Conservation (phyloP, 2,888 invertebrate species). For the Microplitis manilae region DNA sequence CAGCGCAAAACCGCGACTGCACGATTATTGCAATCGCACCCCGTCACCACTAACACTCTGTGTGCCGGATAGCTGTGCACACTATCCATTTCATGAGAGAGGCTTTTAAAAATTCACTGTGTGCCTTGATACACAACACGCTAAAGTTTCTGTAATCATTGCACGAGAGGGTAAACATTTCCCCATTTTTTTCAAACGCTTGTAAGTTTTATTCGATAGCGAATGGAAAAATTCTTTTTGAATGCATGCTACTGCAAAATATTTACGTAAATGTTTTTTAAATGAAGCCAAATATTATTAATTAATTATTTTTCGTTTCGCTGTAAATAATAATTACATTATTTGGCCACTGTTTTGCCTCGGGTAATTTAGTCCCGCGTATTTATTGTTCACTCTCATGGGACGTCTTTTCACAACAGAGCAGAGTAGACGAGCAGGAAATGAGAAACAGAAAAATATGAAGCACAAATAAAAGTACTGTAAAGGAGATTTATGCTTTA, state of each 20-base stretch:
- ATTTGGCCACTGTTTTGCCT: neutral
- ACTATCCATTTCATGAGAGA: conserved; percentile 5
- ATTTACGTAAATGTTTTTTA: too few species aligned
- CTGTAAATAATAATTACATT: neutral
- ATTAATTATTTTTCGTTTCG: neutral
- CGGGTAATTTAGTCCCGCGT: neutral
- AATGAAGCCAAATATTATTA: neutral
- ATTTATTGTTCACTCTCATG: neutral
- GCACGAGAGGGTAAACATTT: conserved; percentile 13
- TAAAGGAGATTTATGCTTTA: conserved; percentile 32
- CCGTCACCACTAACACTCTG: conserved; percentile 23
- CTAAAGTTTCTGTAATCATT: conserved; percentile 29
- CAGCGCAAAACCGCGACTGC: conserved; percentile 28
- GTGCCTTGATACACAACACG: conserved; percentile 14
- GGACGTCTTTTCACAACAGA: neutral
- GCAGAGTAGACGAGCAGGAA: conserved; percentile 13
- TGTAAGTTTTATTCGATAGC: neutral
- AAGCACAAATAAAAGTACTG: conserved; percentile 24
- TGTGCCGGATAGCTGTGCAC: conserved; percentile 1
- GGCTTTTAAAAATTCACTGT: conserved; percentile 28
- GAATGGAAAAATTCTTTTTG: too few species aligned
- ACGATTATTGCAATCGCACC: conserved; percentile 41
- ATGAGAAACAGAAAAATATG: conserved; percentile 24
- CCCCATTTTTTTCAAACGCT: neutral
- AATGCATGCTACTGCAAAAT: too few species aligned